Evolutionary conservation across 2,888 invertebrate species (phyloP), one percentile per base, ranked within the genome.

Genomic region (Tiliacea aurago): DNA sequence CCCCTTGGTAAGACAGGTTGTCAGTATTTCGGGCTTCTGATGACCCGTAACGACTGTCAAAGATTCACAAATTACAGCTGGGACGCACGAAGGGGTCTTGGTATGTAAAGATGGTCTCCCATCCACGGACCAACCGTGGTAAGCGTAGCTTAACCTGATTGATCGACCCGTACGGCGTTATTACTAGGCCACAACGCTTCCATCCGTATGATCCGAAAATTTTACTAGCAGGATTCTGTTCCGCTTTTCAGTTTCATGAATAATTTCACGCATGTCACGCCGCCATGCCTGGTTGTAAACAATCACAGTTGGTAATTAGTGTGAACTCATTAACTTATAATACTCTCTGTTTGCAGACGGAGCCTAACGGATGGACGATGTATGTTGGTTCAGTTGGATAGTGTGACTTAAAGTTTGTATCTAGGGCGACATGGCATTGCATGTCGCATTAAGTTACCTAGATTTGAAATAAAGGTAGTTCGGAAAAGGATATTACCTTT

Each of bases 221-320:
- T 18, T 13, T 33, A 41, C 13, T 18, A 43, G 9, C 18, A 43
- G n/a, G 1, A 61, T 28, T 47, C 28, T 20, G 33, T 9, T 2
- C 2, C 37, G 23, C 1, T n/a, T 28, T 41, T 15, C 55, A 23
- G 41, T 43, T 49, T 41, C 28, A 28, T 77, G 61, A 77, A 80
- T 77, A 77, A 80, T 77, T 80, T 45, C 55, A 45, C 13, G 13
- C 9, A 4, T 47, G 51, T 51, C 55, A 23, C 6, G 56, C 7
- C 45, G 28, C 51, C 41, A 43, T 64, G 66, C 18, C 20, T 10
- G 18, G 37, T n/a, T n/a, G 56, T 73, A 62, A 56, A 75, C 81
- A 66, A 81, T 76, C 45, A 63, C 64, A 72, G 58, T 63, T 59
- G 15, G 62, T 78, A 78, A 78, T 73, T 78, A 73, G 79, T 64